Evolutionary conservation across 2,797 vertebrate genomes (phyloP).

Genomic region (Takifugu ocellatus): DNA sequence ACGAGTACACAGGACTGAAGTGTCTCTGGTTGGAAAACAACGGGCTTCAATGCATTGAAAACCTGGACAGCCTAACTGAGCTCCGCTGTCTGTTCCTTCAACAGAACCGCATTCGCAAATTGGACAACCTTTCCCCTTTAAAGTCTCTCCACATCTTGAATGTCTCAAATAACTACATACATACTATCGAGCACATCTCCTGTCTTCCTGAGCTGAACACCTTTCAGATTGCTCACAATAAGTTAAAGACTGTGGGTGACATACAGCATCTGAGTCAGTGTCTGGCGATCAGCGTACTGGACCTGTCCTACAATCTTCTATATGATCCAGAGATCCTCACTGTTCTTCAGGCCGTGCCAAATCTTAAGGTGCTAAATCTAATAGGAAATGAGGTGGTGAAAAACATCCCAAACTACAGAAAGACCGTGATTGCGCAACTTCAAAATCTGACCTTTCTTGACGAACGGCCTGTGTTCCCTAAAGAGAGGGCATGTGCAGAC

Average conservation of each 20-base stretch:
- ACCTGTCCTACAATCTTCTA: slow-evolving; percentile 88
- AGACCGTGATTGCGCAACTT: slow-evolving; percentile 80
- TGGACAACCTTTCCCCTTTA: slow-evolving; percentile 88
- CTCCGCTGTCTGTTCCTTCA: slow-evolving; percentile 90
- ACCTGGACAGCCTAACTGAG: slow-evolving; percentile 84
- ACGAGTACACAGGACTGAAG: slow-evolving; percentile 90
- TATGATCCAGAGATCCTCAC: slow-evolving; percentile 78
- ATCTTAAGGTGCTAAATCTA: slow-evolving; percentile 84
- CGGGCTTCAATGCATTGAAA: slow-evolving; percentile 83
- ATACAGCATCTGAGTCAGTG: slow-evolving; percentile 84
- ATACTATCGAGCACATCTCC: slow-evolving; percentile 85
- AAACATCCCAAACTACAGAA: slow-evolving; percentile 88
- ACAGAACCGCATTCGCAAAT: slow-evolving; percentile 84
- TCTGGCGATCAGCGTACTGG: slow-evolving; percentile 81
- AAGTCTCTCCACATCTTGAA: slow-evolving; percentile 85
- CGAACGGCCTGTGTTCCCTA: slow-evolving; percentile 91
- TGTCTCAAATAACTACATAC: slow-evolving; percentile 90
- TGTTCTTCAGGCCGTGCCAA: slow-evolving; percentile 84
- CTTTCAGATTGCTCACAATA: slow-evolving; percentile 89
- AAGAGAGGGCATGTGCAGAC: slow-evolving; percentile 92
- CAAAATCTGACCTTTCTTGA: slow-evolving; percentile 87
- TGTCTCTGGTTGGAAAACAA: slow-evolving; percentile 94
- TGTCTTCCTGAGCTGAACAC: slow-evolving; percentile 83
- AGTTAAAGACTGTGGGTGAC: slow-evolving; percentile 75
- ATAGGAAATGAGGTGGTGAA: slow-evolving; percentile 86